Percentiles rank a stretch among this genome's conserved stretches.
Evolutionary conservation across 2,113 vertebrate species (phyloP).

Genomic region (Atlantisia rogersi): DNA sequence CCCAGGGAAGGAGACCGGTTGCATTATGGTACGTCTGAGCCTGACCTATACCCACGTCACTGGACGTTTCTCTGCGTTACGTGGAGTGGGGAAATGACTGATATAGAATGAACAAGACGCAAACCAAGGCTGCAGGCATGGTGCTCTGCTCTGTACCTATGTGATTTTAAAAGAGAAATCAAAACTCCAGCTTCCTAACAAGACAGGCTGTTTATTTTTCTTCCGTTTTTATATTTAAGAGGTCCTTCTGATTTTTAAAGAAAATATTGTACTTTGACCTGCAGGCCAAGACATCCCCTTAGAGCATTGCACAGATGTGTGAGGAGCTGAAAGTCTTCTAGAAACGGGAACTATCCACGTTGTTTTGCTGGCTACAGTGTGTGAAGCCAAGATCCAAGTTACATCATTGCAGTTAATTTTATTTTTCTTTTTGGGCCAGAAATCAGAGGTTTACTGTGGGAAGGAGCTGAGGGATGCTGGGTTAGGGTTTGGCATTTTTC

Average conservation of each 20-base stretch:
- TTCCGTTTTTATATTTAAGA: background rate
- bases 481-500: background rate
- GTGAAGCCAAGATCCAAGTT: background rate
- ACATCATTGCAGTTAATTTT: background rate
- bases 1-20: background rate
- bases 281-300: background rate
- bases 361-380: background rate
- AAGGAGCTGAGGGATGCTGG: background rate
- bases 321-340: background rate
- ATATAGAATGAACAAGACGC: rapidly evolving
- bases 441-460: background rate
- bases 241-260: background rate
- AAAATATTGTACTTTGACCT: background rate
- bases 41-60: background rate
- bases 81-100: background rate
- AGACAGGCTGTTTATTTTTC: background rate
- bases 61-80: rapidly evolving
- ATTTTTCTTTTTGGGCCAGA: background rate
- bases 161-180: background rate
- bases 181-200: background rate
- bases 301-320: background rate
- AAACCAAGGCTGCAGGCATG: background rate
- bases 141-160: background rate
- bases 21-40: background rate
- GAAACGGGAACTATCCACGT: background rate